These are phyloP conservation scores for Druon quercuslanigerum DNA, from an alignment of 1,140 invertebrate genomes.

Conservation along the genomic window DNA sequence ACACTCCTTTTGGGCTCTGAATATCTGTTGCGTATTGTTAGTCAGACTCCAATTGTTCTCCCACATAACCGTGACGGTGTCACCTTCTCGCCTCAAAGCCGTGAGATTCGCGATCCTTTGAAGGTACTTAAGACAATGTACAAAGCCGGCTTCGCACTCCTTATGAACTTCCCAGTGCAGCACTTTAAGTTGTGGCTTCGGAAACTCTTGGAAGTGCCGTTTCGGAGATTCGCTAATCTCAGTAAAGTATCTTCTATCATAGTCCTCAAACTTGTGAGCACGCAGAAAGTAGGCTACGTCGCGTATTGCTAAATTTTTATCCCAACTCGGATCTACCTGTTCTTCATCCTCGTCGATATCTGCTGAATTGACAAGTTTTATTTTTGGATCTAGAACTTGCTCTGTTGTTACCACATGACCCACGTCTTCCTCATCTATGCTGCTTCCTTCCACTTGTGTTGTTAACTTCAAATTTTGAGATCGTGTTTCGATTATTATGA, in stretches of 20 bases:
- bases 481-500: neutral
- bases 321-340: conserved; percentile 50
- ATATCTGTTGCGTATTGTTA: conserved; percentile 66
- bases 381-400: conserved; percentile 58
- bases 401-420: conserved; percentile 47
- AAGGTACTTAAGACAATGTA: conserved; percentile 77
- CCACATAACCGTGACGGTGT: conserved; percentile 73
- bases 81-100: conserved; percentile 71
- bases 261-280: conserved; percentile 80
- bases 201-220: conserved; percentile 73
- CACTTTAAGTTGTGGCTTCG: conserved; percentile 75
- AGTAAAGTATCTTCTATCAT: conserved; percentile 75
- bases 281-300: conserved; percentile 80
- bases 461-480: neutral
- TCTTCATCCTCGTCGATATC: conserved; percentile 46
- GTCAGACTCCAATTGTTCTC: conserved; percentile 69
- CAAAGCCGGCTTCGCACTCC: conserved; percentile 75
- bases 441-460: neutral
- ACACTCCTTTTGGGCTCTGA: conserved; percentile 74
- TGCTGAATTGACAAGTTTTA: conserved; percentile 51
- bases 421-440: conserved; percentile 39
- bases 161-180: conserved; percentile 80
- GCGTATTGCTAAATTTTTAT: conserved; percentile 65
- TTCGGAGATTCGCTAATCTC: conserved; percentile 47
- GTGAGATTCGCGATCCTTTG: conserved; percentile 65